phyloP scores from a whole-genome alignment of 2,113 vertebrate species.

The Boleophthalmus pectinirostris region DNA sequence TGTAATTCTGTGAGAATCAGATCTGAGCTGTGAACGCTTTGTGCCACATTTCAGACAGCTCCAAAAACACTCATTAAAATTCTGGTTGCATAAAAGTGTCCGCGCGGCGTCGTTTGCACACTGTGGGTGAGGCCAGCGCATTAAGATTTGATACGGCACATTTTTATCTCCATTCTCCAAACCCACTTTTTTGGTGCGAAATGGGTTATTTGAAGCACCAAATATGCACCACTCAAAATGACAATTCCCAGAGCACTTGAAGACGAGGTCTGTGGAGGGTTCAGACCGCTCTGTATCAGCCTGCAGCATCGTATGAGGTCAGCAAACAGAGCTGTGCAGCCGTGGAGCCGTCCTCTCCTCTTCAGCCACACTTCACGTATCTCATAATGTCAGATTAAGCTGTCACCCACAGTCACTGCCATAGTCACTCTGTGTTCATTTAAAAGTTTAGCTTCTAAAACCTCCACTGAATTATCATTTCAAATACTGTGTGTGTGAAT shows the following conservation, averaged over 20 bases:
- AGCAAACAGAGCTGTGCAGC: constrained; percentile 57
- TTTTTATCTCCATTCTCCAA: constrained; percentile 66
- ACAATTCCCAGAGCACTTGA: constrained; percentile 72
- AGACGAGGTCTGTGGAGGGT: constrained; percentile 69
- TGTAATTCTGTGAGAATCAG: constrained; percentile 29
- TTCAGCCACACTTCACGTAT: constrained; percentile 72
- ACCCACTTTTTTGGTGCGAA: constrained; percentile 31
- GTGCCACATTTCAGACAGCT: constrained; percentile 33
- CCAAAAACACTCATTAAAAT: constrained; percentile 52
- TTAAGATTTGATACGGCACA: constrained; percentile 66
- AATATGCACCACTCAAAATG: constrained; percentile 65
- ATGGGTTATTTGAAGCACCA: constrained; percentile 54
- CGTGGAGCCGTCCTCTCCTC: constrained; percentile 68
- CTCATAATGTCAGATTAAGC: constrained; percentile 77
- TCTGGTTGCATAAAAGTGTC: constrained; percentile 57
- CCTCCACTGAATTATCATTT: constrained; percentile 70
- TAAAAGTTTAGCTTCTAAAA: constrained; percentile 74
- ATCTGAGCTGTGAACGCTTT: constrained; percentile 41
- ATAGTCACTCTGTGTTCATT: constrained; percentile 71
- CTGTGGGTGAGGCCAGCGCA: constrained; percentile 61
- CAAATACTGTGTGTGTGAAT: constrained; percentile 51
- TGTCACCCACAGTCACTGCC: constrained; percentile 67
- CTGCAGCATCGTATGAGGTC: constrained; percentile 68
- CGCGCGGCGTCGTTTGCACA: constrained; percentile 64
- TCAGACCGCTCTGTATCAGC: constrained; percentile 73